phyloP scores from a whole-genome alignment of 2,888 invertebrate genomes.

The Parnassius glacialis region DNA sequence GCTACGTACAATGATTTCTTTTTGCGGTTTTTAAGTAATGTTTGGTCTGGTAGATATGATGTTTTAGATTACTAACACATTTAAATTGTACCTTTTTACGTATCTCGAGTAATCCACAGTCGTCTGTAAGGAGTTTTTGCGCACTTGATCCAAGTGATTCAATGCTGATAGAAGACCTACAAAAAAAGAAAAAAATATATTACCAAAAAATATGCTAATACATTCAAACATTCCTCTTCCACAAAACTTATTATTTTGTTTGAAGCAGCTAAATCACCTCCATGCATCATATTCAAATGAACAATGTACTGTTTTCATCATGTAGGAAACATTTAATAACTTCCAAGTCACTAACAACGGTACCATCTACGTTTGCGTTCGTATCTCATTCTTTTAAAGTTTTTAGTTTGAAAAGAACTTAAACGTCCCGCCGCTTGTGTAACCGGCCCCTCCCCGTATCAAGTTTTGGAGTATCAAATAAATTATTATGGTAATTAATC shows the following conservation, averaged over 20 bases:
- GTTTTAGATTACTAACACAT: neutral
- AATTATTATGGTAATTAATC: conserved; percentile 82
- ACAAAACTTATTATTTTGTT: conserved; percentile 77
- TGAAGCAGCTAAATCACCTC: conserved; percentile 73
- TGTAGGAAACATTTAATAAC: conserved; percentile 59
- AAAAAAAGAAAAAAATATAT: conserved; percentile 45
- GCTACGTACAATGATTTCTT: no score
- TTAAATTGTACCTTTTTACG: conserved; percentile 84
- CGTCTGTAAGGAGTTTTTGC: conserved; percentile 82
- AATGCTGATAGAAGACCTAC: conserved; percentile 72
- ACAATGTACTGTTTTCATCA: conserved; percentile 75
- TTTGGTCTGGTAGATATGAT: no score
- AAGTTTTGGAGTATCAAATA: conserved; percentile 80
- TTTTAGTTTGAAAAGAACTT: conserved; percentile 66
- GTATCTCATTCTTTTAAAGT: conserved; percentile 44
- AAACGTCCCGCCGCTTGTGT: conserved; percentile 58
- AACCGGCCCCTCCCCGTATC: conserved; percentile 72
- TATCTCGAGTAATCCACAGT: conserved; percentile 93
- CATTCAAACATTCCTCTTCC: conserved; percentile 67
- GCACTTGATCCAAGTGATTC: conserved; percentile 75
- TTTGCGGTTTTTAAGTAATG: no score
- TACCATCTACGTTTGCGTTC: conserved; percentile 52
- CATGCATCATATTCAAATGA: conserved; percentile 72
- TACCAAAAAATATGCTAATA: conserved; percentile 67
- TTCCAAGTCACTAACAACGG: conserved; percentile 45